Conservation (phyloP, 2,888 invertebrate genomes). For the Xanthorhoe spadicearia region DNA sequence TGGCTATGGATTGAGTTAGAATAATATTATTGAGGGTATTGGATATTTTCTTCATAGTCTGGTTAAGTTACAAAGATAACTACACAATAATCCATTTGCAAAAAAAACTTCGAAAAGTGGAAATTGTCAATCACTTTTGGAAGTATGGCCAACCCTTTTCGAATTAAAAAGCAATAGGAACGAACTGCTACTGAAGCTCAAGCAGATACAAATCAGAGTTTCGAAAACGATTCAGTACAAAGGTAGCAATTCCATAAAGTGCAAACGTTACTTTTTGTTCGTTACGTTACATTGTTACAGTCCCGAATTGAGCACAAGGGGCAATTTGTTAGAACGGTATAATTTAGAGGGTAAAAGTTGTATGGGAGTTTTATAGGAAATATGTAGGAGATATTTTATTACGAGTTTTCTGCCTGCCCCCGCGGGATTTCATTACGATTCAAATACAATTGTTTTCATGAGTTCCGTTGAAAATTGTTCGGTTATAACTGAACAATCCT, state of each 20-base stretch:
- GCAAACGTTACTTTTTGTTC: conserved; percentile 32
- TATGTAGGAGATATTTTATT: no score
- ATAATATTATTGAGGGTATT: no score
- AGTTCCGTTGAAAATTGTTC: no score
- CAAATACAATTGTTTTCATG: no score
- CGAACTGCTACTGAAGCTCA: not conserved
- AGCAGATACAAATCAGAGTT: not conserved
- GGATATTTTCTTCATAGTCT: no score
- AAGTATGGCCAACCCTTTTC: not conserved
- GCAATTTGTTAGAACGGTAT: conserved; percentile 32
- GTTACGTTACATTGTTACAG: conserved; percentile 33
- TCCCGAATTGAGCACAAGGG: conserved; percentile 15
- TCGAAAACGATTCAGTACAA: conserved; percentile 14
- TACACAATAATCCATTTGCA: no score
- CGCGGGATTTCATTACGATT: no score
- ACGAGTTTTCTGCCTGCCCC: no score
- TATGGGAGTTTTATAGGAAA: conserved; percentile 6
- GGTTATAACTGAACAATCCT: no score
- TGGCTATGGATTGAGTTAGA: no score
- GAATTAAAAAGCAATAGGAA: not conserved
- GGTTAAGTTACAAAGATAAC: no score
- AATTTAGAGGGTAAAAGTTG: conserved; percentile 28
- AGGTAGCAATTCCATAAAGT: conserved; percentile 29
- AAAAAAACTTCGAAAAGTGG: no score
- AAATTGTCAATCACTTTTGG: not conserved